Percentiles rank a stretch among this genome's conserved stretches.
These are phyloP conservation scores for Penelope pileata DNA, from an alignment of 2,113 vertebrate genomes.

Conservation along the genomic window DNA sequence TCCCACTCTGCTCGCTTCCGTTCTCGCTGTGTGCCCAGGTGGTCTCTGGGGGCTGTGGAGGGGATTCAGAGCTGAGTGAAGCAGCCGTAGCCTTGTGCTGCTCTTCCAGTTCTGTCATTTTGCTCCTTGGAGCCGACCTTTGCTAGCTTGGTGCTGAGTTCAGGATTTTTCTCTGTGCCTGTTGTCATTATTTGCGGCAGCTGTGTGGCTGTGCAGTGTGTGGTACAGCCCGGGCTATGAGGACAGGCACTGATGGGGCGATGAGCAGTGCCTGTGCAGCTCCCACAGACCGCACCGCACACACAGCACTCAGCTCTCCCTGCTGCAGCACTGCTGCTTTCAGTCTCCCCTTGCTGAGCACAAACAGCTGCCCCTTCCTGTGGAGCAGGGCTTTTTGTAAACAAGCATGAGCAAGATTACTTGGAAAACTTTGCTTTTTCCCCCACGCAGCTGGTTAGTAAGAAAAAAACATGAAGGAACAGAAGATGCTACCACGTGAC, in stretches of 20 bases:
- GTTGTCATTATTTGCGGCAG: fast-evolving
- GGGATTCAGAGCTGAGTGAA: fast-evolving
- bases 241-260: neutral
- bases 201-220: fast-evolving
- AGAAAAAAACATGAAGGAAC: neutral
- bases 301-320: fast-evolving
- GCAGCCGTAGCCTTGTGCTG: fast-evolving
- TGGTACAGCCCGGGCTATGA: fast-evolving
- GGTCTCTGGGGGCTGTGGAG: neutral
- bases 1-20: neutral
- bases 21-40: neutral
- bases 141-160: neutral
- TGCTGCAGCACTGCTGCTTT: neutral
- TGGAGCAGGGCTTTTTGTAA: neutral
- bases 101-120: neutral
- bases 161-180: too few species aligned
- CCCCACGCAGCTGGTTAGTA: too few species aligned
- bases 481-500: neutral
- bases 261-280: neutral
- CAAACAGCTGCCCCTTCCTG: neutral
- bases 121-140: neutral
- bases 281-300: fast-evolving
- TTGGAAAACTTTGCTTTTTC: neutral
- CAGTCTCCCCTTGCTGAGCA: neutral
- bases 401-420: fast-evolving